Percentiles rank a stretch among this genome's conserved stretches.
These are phyloP conservation scores for Cryptotis parvus DNA, from an alignment of 2,113 vertebrate genomes.

Conservation along the genomic window DNA sequence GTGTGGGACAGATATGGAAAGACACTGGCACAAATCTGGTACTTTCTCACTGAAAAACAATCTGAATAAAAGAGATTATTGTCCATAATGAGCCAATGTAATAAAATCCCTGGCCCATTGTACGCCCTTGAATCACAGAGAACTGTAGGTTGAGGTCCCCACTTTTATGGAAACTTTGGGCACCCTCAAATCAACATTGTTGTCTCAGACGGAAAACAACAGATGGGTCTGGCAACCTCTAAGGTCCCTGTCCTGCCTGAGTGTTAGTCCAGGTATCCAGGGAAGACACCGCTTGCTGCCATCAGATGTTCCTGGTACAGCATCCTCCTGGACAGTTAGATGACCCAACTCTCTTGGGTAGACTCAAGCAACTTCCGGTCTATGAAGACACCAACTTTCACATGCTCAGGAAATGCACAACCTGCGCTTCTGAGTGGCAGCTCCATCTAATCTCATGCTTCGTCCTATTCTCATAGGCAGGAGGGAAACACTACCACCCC, in stretches of 20 bases:
- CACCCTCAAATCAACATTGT: background rate
- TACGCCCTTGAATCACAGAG: background rate
- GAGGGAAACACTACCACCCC: conserved; percentile 98
- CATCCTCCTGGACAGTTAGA: background rate
- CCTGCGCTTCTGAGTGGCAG: background rate
- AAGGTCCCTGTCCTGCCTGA: background rate
- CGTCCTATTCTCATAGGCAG: conserved; percentile 88
- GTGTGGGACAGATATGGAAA: conserved; percentile 25
- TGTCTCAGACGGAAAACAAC: background rate
- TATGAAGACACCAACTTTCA: background rate
- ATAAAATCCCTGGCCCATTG: background rate
- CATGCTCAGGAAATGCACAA: background rate
- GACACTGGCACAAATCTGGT: background rate
- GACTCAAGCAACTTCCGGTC: background rate
- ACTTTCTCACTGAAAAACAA: conserved; percentile 2
- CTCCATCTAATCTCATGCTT: background rate
- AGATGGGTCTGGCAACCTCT: background rate
- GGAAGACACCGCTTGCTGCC: background rate
- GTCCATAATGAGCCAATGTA: background rate
- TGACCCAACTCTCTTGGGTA: background rate
- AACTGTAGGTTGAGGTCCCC: background rate
- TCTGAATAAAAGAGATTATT: background rate
- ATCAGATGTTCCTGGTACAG: too few species aligned
- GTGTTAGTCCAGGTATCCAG: background rate
- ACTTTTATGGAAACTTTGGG: background rate